Percentiles rank a stretch among this genome's conserved stretches.
phyloP scores from a whole-genome alignment of 2,888 invertebrate genomes.

The Agrenia bidenticulata region DNA sequence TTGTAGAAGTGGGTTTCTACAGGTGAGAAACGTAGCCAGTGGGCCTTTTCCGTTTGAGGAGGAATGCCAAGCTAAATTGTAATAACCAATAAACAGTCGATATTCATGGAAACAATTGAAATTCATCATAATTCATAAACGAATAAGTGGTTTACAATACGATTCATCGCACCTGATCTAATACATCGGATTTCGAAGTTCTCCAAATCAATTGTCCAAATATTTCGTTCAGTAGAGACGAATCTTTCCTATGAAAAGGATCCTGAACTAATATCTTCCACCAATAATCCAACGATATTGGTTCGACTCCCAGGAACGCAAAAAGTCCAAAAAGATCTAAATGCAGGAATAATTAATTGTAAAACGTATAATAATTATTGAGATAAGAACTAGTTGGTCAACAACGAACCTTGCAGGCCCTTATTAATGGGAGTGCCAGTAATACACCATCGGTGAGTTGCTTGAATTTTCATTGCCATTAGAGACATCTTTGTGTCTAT shows the following conservation, averaged over 20 bases:
- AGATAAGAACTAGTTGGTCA: not conserved
- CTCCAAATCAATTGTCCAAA: slow-evolving; percentile 68
- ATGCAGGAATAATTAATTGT: too few species aligned
- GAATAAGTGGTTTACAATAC: not conserved
- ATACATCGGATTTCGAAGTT: slow-evolving; percentile 67
- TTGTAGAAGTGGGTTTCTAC: slow-evolving; percentile 73
- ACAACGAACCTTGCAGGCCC: slow-evolving; percentile 43
- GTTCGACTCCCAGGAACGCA: slow-evolving; percentile 64
- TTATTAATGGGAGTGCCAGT: slow-evolving; percentile 72
- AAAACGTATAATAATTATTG: not conserved
- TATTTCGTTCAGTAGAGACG: slow-evolving; percentile 60
- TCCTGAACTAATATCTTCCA: slow-evolving; percentile 61
- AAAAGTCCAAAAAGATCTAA: slow-evolving; percentile 63
- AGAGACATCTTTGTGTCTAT: slow-evolving; percentile 43
- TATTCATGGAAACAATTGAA: not conserved
- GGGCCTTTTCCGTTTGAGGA: slow-evolving; percentile 62
- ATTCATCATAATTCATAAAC: not conserved
- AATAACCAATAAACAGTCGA: not conserved
- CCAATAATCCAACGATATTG: slow-evolving; percentile 60
- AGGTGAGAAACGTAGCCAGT: slow-evolving; percentile 68
- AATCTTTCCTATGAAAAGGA: slow-evolving; percentile 60
- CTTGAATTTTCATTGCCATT: slow-evolving; percentile 64
- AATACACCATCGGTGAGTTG: slow-evolving; percentile 70
- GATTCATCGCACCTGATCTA: slow-evolving; percentile 60
- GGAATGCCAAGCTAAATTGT: slow-evolving; percentile 64